Evolutionary conservation across 2,888 invertebrate species (phyloP).

Genomic region (Trachelus troglodyta): DNA sequence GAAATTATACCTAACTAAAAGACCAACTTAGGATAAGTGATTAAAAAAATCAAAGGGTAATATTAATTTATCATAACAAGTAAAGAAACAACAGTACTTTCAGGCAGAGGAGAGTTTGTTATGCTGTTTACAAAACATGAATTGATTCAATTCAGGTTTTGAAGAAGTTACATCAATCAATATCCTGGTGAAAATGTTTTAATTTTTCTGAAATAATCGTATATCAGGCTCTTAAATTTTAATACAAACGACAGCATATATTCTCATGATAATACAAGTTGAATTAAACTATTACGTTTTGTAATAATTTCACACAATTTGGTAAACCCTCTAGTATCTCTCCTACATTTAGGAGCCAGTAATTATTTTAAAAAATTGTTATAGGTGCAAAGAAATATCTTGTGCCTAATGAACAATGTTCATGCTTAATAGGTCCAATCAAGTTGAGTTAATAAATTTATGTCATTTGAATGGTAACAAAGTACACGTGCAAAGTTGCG

Average conservation of each 20-base stretch:
- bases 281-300: not conserved
- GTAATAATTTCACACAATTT: not conserved
- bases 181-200: not conserved
- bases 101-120: not conserved
- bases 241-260: not conserved
- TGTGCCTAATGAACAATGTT: not conserved
- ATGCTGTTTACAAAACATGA: not conserved
- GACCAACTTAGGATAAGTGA: not conserved
- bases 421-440: not conserved
- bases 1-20: not conserved
- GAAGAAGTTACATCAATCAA: not conserved
- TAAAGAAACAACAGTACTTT: not conserved
- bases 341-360: not conserved
- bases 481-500: not conserved
- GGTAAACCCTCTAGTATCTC: not conserved
- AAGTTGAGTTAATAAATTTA: not conserved
- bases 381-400: not conserved
- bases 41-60: not conserved
- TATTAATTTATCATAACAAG: not conserved
- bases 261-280: not conserved
- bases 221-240: not conserved
- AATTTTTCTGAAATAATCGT: not conserved
- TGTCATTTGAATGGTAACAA: constrained; percentile 9
- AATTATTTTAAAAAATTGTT: not conserved
- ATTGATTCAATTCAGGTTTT: not conserved